Base-by-base conservation (phyloP, 2,888 invertebrate genomes). In the Melanargia galathea region DNA sequence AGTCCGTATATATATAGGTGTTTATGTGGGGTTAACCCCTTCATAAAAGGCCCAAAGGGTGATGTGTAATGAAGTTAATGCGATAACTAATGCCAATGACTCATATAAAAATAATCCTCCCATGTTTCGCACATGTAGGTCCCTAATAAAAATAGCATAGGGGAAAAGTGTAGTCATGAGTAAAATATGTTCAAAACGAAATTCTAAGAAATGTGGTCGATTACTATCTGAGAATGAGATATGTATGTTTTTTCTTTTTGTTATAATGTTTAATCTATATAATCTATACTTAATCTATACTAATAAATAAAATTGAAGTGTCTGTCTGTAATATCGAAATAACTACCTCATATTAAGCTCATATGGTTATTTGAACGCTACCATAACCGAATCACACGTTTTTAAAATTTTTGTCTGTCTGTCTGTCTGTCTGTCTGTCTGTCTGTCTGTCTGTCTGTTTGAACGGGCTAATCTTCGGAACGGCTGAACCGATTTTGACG, bases 31-130 rank as follows among this genome's bases (percentile, higher is more conserved):
- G 48, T 55, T 43, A 60, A 60, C 24, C 46, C 45, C 49, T 26
- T 45, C 35, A 22, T 46, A 38, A 54, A 57, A 62, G 38, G 59
- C 56, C 35, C 18, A 45, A 33, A 30, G 48, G 45, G 46, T 62
- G 69, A 66, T 64, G 66, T 63, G 55, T 66, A 69, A 63, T 64
- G 51, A 49, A 69, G 54, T 62, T 69, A 65, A 69, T 65, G 58
- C 51, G 59, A 66, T 69, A 68, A 68, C 60, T 58, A 40, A 60
- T 22, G 35, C 48, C 59, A 63, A 62, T 70, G 71, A 76, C 75
- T 80, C 82, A 80, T 79, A 63, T 58, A 30, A 54, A 48, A 62
- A 58, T 62, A 30, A 40, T 59, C 43, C 43, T 46, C 51, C 56
- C 60, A 46, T 51, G 33, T 62, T 49, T 45, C 43, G 13, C 18